phyloP scores from a whole-genome alignment of 2,797 vertebrate species.

The Pagetopsis macropterus region DNA sequence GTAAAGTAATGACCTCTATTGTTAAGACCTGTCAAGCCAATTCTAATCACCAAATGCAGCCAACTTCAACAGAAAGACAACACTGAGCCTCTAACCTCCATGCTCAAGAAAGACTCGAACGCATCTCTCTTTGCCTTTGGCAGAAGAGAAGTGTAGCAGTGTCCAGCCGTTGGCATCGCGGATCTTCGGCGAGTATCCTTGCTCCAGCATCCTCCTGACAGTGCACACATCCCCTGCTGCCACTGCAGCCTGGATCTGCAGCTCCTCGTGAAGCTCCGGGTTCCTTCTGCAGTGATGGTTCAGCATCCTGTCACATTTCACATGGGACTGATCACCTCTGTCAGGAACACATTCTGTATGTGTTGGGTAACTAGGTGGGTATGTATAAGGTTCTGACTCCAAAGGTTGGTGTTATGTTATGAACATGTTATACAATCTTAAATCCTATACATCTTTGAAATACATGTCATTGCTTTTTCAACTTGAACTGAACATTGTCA shows the following conservation, averaged over 20 bases:
- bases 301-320: conserved; percentile 95
- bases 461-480: background rate
- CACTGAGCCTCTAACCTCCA: conserved; percentile 87
- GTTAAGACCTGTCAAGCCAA: conserved; percentile 8
- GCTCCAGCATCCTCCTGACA: conserved; percentile 96
- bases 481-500: background rate
- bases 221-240: conserved; percentile 97
- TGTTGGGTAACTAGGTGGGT: background rate
- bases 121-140: conserved; percentile 96
- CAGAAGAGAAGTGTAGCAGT: conserved; percentile 96
- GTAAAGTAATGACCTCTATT: conserved; percentile 59
- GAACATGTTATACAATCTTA: background rate
- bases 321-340: conserved; percentile 76
- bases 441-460: background rate
- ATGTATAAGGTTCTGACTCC: background rate
- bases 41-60: background rate
- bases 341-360: conserved; percentile 16
- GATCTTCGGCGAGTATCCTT: conserved; percentile 96
- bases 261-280: conserved; percentile 97
- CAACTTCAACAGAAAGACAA: background rate
- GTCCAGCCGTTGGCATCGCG: conserved; percentile 99
- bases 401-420: background rate
- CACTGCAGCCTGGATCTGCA: conserved; percentile 98
- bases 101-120: conserved; percentile 98
- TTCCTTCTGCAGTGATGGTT: conserved; percentile 99